These are phyloP conservation scores for Aplysia californica DNA, from an alignment of 1,140 invertebrate genomes.

Conservation along the genomic window DNA sequence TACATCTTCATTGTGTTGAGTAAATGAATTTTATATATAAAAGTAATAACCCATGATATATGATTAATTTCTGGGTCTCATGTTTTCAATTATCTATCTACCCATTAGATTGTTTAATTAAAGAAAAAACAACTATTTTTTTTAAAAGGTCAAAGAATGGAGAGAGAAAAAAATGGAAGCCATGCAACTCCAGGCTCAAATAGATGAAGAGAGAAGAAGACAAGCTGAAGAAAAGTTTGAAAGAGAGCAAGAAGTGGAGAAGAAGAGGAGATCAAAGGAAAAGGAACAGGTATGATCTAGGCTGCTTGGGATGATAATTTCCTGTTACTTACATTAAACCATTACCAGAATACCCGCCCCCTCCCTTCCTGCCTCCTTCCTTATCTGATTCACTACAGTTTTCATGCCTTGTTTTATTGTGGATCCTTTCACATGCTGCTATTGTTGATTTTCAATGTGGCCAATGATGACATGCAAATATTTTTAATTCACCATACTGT, in stretches of 20 bases:
- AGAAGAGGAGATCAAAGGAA: slow-evolving; percentile 46
- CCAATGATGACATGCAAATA: background rate
- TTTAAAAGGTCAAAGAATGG: slow-evolving; percentile 55
- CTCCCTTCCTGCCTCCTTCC: too few relatives aligned
- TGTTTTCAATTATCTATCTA: too few relatives aligned
- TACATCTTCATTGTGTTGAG: too few relatives aligned
- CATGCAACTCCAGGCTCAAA: slow-evolving; percentile 49
- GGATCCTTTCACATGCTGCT: background rate
- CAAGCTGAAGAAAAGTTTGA: slow-evolving; percentile 36
- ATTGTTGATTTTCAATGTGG: background rate
- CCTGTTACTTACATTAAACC: background rate
- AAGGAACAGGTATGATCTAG: slow-evolving; percentile 49
- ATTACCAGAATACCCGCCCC: background rate
- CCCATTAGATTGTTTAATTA: too few relatives aligned
- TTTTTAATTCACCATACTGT: too few relatives aligned
- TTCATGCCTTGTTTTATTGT: background rate
- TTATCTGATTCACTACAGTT: background rate
- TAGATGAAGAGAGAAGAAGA: slow-evolving; percentile 45
- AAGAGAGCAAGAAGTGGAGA: slow-evolving; percentile 54
- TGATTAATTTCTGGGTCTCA: too few relatives aligned
- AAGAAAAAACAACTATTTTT: too few relatives aligned
- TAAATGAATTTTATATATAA: too few relatives aligned
- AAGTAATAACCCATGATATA: too few relatives aligned
- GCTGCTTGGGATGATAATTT: background rate
- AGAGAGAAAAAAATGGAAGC: slow-evolving; percentile 60